Conservation (phyloP, 35 echinoderm and acorn worm genomes). For the Heliocidaris tuberculata region DNA sequence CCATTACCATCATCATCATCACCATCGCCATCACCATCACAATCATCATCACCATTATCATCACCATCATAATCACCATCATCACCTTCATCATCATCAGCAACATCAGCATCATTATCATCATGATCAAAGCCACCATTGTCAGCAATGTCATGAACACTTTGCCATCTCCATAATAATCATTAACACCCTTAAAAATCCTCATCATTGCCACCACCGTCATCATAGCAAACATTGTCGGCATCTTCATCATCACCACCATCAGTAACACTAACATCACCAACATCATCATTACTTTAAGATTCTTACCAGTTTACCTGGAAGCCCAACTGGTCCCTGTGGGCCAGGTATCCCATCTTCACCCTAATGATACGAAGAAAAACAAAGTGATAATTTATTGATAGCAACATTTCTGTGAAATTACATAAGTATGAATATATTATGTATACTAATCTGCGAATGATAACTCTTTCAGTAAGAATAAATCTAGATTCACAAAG, state of each 20-base stretch:
- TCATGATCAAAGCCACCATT: neutral
- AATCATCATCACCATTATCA: neutral
- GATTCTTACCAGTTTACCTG: constrained; percentile 38
- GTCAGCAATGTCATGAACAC: neutral
- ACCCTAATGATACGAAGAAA: neutral
- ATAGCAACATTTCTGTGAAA: neutral
- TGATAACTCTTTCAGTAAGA: neutral
- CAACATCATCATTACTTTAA: neutral
- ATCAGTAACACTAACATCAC: neutral
- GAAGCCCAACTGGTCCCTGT: constrained; percentile 44
- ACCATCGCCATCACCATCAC: neutral
- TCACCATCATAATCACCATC: neutral
- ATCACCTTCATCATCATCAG: too few relatives aligned
- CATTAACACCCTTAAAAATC: neutral
- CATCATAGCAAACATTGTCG: too few relatives aligned
- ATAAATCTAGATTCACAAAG: neutral
- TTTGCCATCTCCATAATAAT: too few relatives aligned
- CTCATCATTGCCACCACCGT: neutral
- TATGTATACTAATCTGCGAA: neutral
- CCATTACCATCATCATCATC: neutral
- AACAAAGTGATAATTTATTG: neutral
- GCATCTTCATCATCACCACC: neutral
- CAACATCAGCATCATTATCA: neutral
- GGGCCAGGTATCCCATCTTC: constrained; percentile 19
- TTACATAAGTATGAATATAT: neutral